Evolutionary conservation across 2,888 invertebrate species (phyloP), one percentile per base, ranked within the genome.

Genomic region (Ctena decussata): DNA sequence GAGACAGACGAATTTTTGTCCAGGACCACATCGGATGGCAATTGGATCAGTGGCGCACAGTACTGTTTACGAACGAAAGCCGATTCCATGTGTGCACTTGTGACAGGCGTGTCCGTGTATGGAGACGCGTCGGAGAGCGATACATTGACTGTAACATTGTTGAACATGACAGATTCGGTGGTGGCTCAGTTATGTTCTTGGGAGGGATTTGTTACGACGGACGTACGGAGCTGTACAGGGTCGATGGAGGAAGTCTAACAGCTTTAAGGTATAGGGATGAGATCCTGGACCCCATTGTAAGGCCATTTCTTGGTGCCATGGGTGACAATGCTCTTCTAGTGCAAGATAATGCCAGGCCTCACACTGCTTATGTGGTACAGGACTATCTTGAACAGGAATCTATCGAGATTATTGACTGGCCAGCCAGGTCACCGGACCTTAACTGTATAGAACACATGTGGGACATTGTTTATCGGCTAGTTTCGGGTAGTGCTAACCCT

Each of bases 321-420:
- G 39, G 49, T 49, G 27, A 39, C 37, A 49, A 75, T 35, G 75
- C 73, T 69, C 8, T 37, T 12, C 39, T 69, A 35, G 32, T 80
- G 69, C 41, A 74, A 11, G 74, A 80, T 35, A 80, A 80, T 75
- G 35, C 74, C 21, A 39, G 65, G 11, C 74, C 80, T 32, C 46
- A 74, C 44, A n/a, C 53, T 15, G 69, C 30, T 35, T 69, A 69
- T 69, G 49, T 49, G 49, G 49, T 49, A 49, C 27, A n/a, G 0
- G 41, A n/a, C 41, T 60, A 80, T 44, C 60, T 80, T 32, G 18
- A 73, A n/a, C 44, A 65, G 30, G 80, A 72, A 72, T 30, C 73
- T 27, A 73, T 80, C 12, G 65, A 57, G 27, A 32, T 27, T 27
- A 41, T 79, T 37, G 72, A 79, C 39, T 72, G 72, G 60, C 60